Base-by-base conservation (phyloP, 2,797 vertebrate species). In the Ctenopoma kingsleyae region DNA sequence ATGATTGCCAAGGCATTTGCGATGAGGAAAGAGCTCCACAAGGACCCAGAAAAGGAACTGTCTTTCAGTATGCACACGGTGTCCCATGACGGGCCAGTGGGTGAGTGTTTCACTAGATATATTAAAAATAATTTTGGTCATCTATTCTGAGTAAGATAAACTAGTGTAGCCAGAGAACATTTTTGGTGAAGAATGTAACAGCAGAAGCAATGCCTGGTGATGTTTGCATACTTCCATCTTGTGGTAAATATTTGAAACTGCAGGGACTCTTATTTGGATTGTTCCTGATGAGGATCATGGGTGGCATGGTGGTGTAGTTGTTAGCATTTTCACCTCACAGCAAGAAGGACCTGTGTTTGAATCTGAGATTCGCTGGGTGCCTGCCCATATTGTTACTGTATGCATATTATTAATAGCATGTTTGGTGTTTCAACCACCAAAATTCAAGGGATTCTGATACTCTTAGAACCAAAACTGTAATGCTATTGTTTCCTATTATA, bases 1-100 rank as follows among this genome's bases (percentile, higher is more conserved):
- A 99, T 99, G 98, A 99, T 99, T 0, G 98, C 98, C 17, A 99
- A 99, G 87, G 98, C 98, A 2, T 99, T 99, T 81, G 97, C 97
- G 3, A 95, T 97, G 87, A 92, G 98, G 63, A 97, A 98, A 25
- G 98, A 99, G 88, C 94, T 99, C 43, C 95, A 98, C 80, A 96
- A 96, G 0, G 96, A 99, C 87, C 98, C 98, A 0, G 96, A 96
- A 78, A 98, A 90, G 87, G 97, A 99, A 80, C 83, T 99, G 60
- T 98, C 98, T 43, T 99, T 99, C 93, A 99, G 98, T 91, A 94
- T 99, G 95, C 98, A 97, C 90, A 99, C 98, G 0, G 95, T 98
- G 65, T 98, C 97, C 1, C 98, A 99, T 0, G 98, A 99, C 0
- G 97, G 98, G 6, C 98, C 98, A 0, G 98, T 99, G 64, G 98